Base-by-base conservation (phyloP, 1,140 invertebrate genomes). In the Odontomachus brunneus region DNA sequence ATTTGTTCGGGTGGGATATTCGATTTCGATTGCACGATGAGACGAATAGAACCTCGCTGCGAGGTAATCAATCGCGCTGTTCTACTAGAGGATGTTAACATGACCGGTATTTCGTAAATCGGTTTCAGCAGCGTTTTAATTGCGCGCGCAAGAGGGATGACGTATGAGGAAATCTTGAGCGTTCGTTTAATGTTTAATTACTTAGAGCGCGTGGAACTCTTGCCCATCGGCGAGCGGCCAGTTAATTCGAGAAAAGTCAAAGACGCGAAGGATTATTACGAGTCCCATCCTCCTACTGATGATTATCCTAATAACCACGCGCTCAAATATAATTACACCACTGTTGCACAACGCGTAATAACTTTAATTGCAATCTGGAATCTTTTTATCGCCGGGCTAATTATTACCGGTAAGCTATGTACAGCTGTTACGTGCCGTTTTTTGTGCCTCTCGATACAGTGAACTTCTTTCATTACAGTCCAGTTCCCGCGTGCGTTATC, bases 261-360 rank as follows among this genome's bases (percentile, higher is more conserved):
- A 29, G 2, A 53, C n/a, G 44, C 57, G 24, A 24, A 53, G 15
- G n/a, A 62, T 51, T 51, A 65, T 53, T 62, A 69, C 59, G 29
- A 24, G n/a, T 38, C 44, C n/a, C 33, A 49, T 22, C 49, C 55
- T 53, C 48, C 26, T 24, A 33, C 57, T 29, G 33, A 67, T 76
- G 33, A 73, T 63, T 55, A 51, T 78, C 24, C 63, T 83, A 67
- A 76, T 78, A 60, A 86, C n/a, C 22, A 69, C 26, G 33, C 15
- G 55, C 29, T 57, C 49, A 57, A 83, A 86, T 86, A 76, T 86
- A 83, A 87, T 86, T 86, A 83, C 65, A 49, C 0, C 33, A 4
- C 51, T 15, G 19, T 87, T 87, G 12, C 59, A 44, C 29, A 83
- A 83, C 38, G 9, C 51, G 38, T 55, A 83, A 85, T 76, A 74